Percentiles rank a stretch among this genome's conserved stretches.
Conservation (phyloP, 2,113 vertebrate species). For the Phrynosoma blainvillii region DNA sequence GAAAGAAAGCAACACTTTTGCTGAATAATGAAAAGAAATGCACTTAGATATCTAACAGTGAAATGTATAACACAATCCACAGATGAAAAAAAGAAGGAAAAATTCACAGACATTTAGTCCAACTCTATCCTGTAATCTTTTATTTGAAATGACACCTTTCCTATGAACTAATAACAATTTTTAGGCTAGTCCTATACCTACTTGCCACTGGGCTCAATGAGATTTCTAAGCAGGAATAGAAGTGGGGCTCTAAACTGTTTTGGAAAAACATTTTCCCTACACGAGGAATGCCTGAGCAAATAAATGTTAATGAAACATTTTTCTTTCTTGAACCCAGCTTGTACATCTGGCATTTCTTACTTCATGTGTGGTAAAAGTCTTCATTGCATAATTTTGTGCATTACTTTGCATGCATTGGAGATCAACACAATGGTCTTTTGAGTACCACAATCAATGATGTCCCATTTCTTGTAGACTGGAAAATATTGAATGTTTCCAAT, state of each 20-base stretch:
- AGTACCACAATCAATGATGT: too few relatives aligned
- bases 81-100: not conserved
- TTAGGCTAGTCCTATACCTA: not conserved
- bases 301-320: not conserved
- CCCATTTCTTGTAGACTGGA: too few relatives aligned
- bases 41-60: not conserved
- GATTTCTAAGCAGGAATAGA: not conserved
- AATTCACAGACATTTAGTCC: not conserved
- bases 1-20: fast-evolving
- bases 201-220: not conserved
- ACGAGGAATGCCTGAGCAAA: not conserved
- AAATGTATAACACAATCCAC: not conserved
- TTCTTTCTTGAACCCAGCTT: too few relatives aligned
- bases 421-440: too few relatives aligned
- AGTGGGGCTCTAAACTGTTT: not conserved
- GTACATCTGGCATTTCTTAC: too few relatives aligned
- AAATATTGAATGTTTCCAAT: too few relatives aligned
- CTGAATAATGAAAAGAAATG: not conserved
- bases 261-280: not conserved
- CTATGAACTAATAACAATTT: not conserved
- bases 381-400: too few relatives aligned
- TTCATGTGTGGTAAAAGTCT: too few relatives aligned
- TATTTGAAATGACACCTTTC: conserved; percentile 21
- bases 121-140: not conserved
- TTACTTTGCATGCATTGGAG: too few relatives aligned